phyloP scores from a whole-genome alignment of 2,888 invertebrate species.

The Brenthis daphne region DNA sequence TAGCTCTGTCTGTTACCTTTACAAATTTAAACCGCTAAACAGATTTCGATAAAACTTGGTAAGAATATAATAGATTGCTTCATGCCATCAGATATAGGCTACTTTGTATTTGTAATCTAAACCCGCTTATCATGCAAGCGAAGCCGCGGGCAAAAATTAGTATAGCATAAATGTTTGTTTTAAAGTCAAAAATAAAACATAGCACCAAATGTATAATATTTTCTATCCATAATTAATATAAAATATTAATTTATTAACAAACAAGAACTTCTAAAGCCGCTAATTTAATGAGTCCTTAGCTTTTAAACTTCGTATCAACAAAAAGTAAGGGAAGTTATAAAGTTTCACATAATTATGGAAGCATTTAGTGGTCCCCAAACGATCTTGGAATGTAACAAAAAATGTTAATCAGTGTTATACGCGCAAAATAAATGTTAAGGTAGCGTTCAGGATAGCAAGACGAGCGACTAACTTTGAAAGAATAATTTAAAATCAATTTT shows the following conservation, averaged over 20 bases:
- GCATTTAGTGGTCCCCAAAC: conserved; percentile 47
- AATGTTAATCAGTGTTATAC: conserved; percentile 40
- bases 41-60: no score
- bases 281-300: conserved; percentile 44
- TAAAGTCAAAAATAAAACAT: neutral
- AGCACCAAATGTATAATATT: neutral
- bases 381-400: conserved; percentile 48
- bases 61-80: no score
- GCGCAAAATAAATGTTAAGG: conserved; percentile 21
- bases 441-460: neutral
- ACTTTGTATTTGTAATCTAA: no score
- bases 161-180: neutral
- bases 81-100: no score
- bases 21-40: no score
- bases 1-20: no score
- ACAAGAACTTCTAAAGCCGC: conserved; percentile 16
- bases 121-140: no score
- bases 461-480: no score
- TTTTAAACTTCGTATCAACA: conserved; percentile 29
- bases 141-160: no score
- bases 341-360: conserved; percentile 49
- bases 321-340: conserved; percentile 47
- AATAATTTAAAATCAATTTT: no score
- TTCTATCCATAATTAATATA: neutral
- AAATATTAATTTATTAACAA: neutral